Evolutionary conservation across 2,888 invertebrate species (phyloP), one percentile per base, ranked within the genome.

Genomic region (Drepanosiphum platanoidis): DNA sequence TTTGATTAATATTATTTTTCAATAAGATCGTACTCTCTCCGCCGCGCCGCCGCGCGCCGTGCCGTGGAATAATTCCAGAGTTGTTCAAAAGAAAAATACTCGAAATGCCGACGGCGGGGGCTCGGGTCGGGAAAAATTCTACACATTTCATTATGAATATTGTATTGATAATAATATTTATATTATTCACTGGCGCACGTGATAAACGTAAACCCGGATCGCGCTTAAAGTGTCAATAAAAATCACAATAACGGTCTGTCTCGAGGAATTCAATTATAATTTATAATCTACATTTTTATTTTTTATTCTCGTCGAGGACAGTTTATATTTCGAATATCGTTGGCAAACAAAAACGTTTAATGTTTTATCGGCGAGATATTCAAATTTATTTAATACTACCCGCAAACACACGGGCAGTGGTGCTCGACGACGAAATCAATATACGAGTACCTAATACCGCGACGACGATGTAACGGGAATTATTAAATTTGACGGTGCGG

Each of bases 101-200:
- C 7, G 32, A 78, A 39, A 64, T 64, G n/a, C 64, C 64, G 18
- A 64, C 15, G 77, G 22, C 39, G 64, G 8, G 30, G 11, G 30
- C 36, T 64, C 42, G 22, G 64, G 22, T 42, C 32, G 22, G 39
- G 42, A n/a, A 11, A 30, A 32, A 78, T 78, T 42, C 42, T 64
- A 22, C 4, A 78, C 18, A 42, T 78, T 74, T 74, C 22, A 52
- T 52, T 52, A 74, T 22, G 22, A 22, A 52, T 74, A 74, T 74
- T 74, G 30, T 74, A 74, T 46, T 30, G n/a, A n/a, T n/a, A 52
- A 74, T 46, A 74, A 74, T 74, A 74, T 74, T 74, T 74, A 46
- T 52, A 46, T 32, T 46, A 46, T 32, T 46, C 32, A 46, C 18
- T 22, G 18, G 18, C 22, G 46, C 1, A 52, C 46, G 46, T 27